phyloP scores from a whole-genome alignment of 2,113 vertebrate species.

The Oophaga pumilio region DNA sequence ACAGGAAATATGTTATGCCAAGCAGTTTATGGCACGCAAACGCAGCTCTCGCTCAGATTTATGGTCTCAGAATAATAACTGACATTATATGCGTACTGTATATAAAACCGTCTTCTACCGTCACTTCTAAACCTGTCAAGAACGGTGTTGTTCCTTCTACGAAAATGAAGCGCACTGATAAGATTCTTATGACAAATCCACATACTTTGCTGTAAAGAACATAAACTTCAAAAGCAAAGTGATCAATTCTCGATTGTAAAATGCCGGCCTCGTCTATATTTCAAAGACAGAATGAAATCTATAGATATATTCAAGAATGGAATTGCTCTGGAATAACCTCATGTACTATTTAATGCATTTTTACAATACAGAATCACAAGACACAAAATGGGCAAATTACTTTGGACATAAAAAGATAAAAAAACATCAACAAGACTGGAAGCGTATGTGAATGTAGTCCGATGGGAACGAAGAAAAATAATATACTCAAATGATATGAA shows the following conservation, averaged over 20 bases:
- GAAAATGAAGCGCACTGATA: constrained; percentile 15
- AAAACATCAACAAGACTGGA: no score
- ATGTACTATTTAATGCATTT: background rate
- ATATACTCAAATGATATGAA: no score
- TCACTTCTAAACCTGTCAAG: constrained; percentile 31
- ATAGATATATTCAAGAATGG: background rate
- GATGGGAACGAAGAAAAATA: no score
- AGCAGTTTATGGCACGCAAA: constrained; percentile 29
- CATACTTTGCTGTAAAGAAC: background rate
- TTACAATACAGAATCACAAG: no score
- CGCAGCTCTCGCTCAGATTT: constrained; percentile 23
- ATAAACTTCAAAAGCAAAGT: background rate
- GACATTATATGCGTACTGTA: constrained; percentile 37
- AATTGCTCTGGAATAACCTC: no score
- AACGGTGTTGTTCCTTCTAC: constrained; percentile 1
- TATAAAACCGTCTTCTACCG: constrained; percentile 7
- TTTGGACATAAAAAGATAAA: no score
- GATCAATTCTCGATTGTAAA: no score
- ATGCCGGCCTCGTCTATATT: no score
- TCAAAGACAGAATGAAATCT: background rate
- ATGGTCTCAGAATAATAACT: constrained; percentile 35
- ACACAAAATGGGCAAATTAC: no score
- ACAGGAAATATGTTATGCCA: constrained; percentile 23
- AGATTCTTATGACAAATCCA: constrained; percentile 4
- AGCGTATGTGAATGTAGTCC: no score